Base-by-base conservation (phyloP, 2,888 invertebrate genomes). In the Arge pagana region DNA sequence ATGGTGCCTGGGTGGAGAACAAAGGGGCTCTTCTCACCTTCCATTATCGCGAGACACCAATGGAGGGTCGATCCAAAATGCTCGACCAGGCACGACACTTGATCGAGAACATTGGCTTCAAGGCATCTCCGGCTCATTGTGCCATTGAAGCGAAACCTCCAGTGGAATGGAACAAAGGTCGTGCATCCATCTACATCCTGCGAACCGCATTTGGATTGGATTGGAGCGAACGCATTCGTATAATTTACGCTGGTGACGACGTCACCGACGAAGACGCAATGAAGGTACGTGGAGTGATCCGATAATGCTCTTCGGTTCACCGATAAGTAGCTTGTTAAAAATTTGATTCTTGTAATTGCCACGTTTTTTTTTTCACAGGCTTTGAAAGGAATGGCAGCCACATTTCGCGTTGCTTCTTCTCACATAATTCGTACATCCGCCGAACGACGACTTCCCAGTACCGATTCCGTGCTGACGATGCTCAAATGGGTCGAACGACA, bases 1-100 rank as follows among this genome's bases (percentile, higher is more conserved):
- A 93, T 65, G 93, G 93, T 3, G 92, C 93, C 0, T 93, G 93
- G 93, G 93, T 93, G 6, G 93, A 93, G 74, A 93, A 93, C 77
- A 93, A 93, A 72, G 93, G 93, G 0, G 89, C 92, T 0, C 77
- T 93, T 5, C 78, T 93, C 30, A 93, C 93, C 2, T 93, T 91
- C 82, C 93, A 93, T 74, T 93, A 86, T 78, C 85, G 93, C 6
- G 92, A 93, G 78, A 89, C 91, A 0, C 92, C 92, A 7, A 70
- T 82, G 45, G 81, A 85, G 42, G 78, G 86, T 58, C 83, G 91
- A 35, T 80, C 84, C 0, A 82, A 81, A 4, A 81, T 93, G 72
- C 85, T 88, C 1, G 84, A 84, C n/a, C 82, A 85, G 64, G 93
- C 92, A 0, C 82, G 83, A 60, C 79, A 79, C 31, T 79, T 93